Percentiles rank a stretch among this genome's conserved stretches.
phyloP scores from a whole-genome alignment of 2,888 invertebrate genomes.

The Agrotis clavis region DNA sequence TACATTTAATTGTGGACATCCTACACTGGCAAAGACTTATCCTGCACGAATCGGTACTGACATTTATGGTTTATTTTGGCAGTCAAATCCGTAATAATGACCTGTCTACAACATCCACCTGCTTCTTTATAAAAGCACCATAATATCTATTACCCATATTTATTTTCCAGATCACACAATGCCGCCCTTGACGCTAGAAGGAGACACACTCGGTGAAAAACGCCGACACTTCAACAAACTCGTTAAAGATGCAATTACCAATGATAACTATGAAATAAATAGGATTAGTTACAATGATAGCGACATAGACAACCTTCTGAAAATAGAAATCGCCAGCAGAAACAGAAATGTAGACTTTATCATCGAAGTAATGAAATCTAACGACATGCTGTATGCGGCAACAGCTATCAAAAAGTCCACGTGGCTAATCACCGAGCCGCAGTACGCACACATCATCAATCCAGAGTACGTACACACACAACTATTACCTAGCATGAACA shows the following conservation, averaged over 20 bases:
- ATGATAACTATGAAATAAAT: conserved; percentile 55
- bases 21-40: no score
- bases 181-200: conserved; percentile 64
- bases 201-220: conserved; percentile 73
- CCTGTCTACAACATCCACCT: no score
- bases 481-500: conserved; percentile 79
- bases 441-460: conserved; percentile 80
- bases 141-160: conserved; percentile 10
- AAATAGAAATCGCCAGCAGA: conserved; percentile 79
- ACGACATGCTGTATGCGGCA: conserved; percentile 81
- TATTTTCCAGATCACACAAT: conserved; percentile 52
- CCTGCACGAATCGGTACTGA: no score
- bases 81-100: no score
- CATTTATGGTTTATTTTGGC: no score
- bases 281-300: conserved; percentile 67
- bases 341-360: conserved; percentile 76
- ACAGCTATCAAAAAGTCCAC: conserved; percentile 77
- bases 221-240: conserved; percentile 75
- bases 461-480: conserved; percentile 77
- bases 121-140: no score
- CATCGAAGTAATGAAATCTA: conserved; percentile 75
- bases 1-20: no score
- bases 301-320: conserved; percentile 78
- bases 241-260: conserved; percentile 66
- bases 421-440: conserved; percentile 80